Base-by-base conservation (phyloP, 2,888 invertebrate species). In the Rhagophthalmus giganteus region DNA sequence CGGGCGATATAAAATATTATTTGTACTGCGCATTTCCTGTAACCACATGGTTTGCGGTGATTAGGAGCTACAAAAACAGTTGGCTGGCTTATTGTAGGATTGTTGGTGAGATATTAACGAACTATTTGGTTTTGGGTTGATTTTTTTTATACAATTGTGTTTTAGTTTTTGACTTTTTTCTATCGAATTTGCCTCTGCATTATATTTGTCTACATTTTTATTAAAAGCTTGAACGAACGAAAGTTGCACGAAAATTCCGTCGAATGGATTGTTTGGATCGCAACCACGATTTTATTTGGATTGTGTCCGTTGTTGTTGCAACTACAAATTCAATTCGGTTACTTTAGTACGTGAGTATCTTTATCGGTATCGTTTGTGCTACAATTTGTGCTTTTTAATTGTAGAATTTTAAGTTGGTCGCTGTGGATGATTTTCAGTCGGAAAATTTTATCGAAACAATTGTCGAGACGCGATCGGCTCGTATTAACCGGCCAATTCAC, bases 1-100 rank as follows among this genome's bases (percentile, higher is more conserved):
- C 80, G 0, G 95, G 94, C 0, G 94, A 93, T 58, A 88, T 87
- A 73, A 95, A 96, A 74, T 95, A 94, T n/a, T n/a, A n/a, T n/a
- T n/a, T n/a, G n/a, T n/a, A n/a, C n/a, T n/a, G n/a, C n/a, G n/a
- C n/a, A n/a, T n/a, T n/a, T n/a, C n/a, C n/a, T n/a, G n/a, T n/a
- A n/a, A n/a, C n/a, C n/a, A n/a, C n/a, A n/a, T n/a, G n/a, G n/a
- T n/a, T n/a, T n/a, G n/a, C n/a, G n/a, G n/a, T n/a, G n/a, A n/a
- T n/a, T n/a, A n/a, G n/a, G n/a, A n/a, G n/a, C n/a, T n/a, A n/a
- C n/a, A n/a, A n/a, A n/a, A n/a, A n/a, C n/a, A n/a, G n/a, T n/a
- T n/a, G n/a, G n/a, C n/a, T n/a, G n/a, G n/a, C n/a, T n/a, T n/a
- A n/a, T n/a, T n/a, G 77, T 80, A 50, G 73, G 82, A 62, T 70